Base-by-base conservation (phyloP, 2,113 vertebrate genomes). In the Eidolon helvum region DNA sequence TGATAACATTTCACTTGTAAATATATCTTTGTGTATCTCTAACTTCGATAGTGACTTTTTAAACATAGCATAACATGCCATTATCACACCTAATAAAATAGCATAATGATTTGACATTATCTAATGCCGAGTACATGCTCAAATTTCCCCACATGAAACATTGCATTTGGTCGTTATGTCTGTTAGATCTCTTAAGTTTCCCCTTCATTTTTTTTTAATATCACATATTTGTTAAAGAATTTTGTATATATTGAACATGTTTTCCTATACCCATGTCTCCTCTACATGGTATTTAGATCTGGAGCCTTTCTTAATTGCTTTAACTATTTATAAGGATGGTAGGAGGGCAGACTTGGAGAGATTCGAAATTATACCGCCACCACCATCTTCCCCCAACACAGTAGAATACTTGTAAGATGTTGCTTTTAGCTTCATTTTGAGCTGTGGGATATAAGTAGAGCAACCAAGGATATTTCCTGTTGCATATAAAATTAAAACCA, bases 291-390 rank as follows among this genome's bases (percentile, higher is more conserved):
- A 78, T 26, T 40, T 53, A 79, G 50, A 91, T 79, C 12, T 61
- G 53, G 15, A 95, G 45, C 9, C 15, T 95, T 45, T 86, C 90
- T 87, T 59, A 69, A 38, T 75, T 96, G 45, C 9, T 97, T 87
- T 90, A 85, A 78, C n/a, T 87, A 74, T 38, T 55, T 80, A 86
- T 50, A 59, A 35, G 28, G 7, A 59, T 59, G 15, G 28, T 7
- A 84, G 16, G 21, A 93, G 16, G 69, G 53, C 21, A 72, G 35
- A 91, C 92, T 88, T 88, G 57, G 30, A 74, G 45, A 72, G 9
- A 59, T 33, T 40, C 43, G 14, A 48, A 91, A 61, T 77, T 88
- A 45, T 0, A 90, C 12, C 16, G 43, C 10, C 35, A 40, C 38
- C 33, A 33, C 43, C 30, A 35, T 69, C 87, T 84, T 82, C 35